Conservation (phyloP, 2,113 vertebrate genomes). For the Eulacestoma nigropectus region DNA sequence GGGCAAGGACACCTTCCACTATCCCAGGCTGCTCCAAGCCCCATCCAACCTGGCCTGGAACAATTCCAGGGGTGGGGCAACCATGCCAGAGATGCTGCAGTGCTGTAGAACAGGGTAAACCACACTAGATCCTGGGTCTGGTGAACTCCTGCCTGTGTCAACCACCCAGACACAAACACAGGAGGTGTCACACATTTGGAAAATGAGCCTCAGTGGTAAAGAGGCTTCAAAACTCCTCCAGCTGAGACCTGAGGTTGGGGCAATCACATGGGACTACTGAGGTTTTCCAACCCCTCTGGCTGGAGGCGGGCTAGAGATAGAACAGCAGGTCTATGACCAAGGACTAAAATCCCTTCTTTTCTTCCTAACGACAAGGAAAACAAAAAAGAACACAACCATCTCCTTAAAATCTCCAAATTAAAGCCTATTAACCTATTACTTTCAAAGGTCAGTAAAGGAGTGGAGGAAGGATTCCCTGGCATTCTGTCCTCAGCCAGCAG, state of each 20-base stretch:
- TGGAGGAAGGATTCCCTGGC: not conserved
- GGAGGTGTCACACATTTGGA: not conserved
- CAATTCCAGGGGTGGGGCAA: not conserved
- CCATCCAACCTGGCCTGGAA: accelerated
- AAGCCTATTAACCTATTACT: conserved; percentile 13
- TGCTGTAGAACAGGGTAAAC: not conserved
- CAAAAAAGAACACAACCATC: not conserved
- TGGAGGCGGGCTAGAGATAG: not conserved
- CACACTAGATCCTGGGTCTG: not conserved
- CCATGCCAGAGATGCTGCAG: not conserved
- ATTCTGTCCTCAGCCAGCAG: not conserved
- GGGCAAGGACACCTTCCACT: not conserved
- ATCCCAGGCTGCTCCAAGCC: not conserved
- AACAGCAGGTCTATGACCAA: not conserved
- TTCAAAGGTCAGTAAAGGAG: not conserved
- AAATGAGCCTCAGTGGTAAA: not conserved
- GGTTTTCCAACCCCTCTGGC: not conserved
- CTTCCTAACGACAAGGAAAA: not conserved
- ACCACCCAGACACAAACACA: not conserved
- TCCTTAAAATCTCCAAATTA: conserved; percentile 12
- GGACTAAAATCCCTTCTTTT: not conserved
- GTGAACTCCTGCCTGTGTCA: not conserved
- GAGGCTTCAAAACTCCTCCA: not conserved
- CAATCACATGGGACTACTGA: not conserved
- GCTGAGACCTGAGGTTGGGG: not conserved